Evolutionary conservation across 2,888 invertebrate genomes (phyloP).

Genomic region (Lacanobia wlatinum): DNA sequence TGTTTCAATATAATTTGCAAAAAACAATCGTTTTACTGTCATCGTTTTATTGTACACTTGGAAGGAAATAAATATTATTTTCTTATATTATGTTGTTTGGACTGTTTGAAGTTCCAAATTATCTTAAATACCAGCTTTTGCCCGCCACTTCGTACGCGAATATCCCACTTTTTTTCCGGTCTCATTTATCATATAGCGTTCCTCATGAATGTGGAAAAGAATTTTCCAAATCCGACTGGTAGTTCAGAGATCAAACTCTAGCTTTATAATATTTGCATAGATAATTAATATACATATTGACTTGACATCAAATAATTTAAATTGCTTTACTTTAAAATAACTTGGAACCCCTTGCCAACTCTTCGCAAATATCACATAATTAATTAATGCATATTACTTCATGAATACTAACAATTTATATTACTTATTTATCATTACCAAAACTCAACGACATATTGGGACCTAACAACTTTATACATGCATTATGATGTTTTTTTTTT

Average conservation of each 20-base stretch:
- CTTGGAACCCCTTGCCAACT: constrained; percentile 27
- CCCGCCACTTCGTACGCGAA: too few relatives aligned
- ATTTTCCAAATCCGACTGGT: too few relatives aligned
- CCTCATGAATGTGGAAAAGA: too few relatives aligned
- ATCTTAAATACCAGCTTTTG: background rate
- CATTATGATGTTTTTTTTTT: constrained; percentile 10
- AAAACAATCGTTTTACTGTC: constrained; percentile 17
- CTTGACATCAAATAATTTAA: constrained; percentile 9
- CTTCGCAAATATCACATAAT: constrained; percentile 35
- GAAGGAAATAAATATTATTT: constrained; percentile 20
- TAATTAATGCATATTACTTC: constrained; percentile 31
- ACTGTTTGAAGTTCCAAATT: constrained; percentile 14
- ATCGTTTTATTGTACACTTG: constrained; percentile 21
- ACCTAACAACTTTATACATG: constrained; percentile 32
- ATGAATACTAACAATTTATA: constrained; percentile 41
- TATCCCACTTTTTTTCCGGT: too few relatives aligned
- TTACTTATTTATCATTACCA: constrained; percentile 34
- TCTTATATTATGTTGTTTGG: background rate
- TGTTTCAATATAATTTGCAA: constrained; percentile 15
- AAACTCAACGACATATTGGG: constrained; percentile 49
- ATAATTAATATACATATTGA: background rate
- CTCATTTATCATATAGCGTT: too few relatives aligned
- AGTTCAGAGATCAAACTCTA: too few relatives aligned
- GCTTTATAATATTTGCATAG: background rate
- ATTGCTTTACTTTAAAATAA: constrained; percentile 29